Conservation (phyloP, 30 jellyfish, hydroid and myxozoan species). For the Turritopsis dohrnii region DNA sequence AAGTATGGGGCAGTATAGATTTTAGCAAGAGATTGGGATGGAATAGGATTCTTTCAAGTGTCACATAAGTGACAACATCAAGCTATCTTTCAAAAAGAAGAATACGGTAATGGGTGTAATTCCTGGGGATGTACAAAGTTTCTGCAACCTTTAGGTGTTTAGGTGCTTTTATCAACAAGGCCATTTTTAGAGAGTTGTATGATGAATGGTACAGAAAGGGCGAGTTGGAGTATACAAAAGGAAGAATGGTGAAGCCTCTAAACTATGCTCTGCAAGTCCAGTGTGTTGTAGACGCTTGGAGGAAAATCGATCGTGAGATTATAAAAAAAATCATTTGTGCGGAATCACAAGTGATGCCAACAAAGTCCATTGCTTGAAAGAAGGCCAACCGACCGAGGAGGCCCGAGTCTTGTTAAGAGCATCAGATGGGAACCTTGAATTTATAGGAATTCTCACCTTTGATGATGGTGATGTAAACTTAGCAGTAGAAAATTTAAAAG, state of each 20-base stretch:
- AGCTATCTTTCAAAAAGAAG: neutral
- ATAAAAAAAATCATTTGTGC: constrained; percentile 31
- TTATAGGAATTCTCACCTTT: no score
- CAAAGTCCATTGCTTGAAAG: constrained; percentile 43
- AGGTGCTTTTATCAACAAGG: neutral
- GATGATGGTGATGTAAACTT: no score
- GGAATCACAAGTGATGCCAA: constrained; percentile 41
- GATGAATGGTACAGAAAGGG: constrained; percentile 34
- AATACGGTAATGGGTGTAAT: neutral
- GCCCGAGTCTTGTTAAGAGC: constrained; percentile 44
- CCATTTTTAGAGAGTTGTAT: constrained; percentile 23
- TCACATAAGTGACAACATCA: neutral
- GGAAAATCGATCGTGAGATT: constrained; percentile 32
- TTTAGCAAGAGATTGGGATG: neutral
- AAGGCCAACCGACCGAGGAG: constrained; percentile 58
- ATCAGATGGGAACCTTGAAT: no score
- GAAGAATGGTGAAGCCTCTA: constrained; percentile 31
- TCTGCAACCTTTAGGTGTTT: constrained; percentile 18
- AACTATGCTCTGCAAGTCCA: constrained; percentile 38
- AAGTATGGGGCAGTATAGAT: neutral
- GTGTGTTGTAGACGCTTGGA: constrained; percentile 52
- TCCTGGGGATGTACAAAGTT: constrained; percentile 2
- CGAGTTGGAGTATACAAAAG: constrained; percentile 31
- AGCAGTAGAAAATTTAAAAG: no score
- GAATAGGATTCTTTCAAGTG: neutral